Evolutionary conservation across 2,113 vertebrate genomes (phyloP).

Genomic region (Eonycteris spelaea): DNA sequence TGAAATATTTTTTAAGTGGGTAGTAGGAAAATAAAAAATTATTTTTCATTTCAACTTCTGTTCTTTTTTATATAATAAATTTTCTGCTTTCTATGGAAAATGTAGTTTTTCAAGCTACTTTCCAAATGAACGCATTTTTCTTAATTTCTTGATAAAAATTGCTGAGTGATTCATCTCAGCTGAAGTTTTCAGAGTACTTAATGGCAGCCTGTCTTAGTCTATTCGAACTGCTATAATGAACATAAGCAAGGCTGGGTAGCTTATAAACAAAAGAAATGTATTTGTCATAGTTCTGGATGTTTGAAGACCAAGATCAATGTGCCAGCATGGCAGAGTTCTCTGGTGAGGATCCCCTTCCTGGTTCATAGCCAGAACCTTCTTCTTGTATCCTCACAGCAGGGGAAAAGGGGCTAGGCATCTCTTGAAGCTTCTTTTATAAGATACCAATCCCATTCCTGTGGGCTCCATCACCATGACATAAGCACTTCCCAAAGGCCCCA

Average conservation of each 20-base stretch:
- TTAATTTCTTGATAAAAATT: slow-evolving; percentile 30
- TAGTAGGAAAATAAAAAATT: neutral
- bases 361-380: neutral
- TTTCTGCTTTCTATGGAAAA: neutral
- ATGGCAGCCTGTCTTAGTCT: neutral
- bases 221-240: neutral
- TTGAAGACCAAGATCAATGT: neutral
- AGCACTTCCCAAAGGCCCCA: neutral
- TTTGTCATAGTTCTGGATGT: neutral
- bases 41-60: slow-evolving; percentile 30
- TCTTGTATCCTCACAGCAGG: neutral
- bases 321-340: neutral
- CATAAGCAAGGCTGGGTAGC: neutral
- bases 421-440: neutral
- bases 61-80: neutral
- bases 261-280: neutral
- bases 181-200: neutral
- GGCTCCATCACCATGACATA: neutral
- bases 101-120: neutral
- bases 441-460: neutral
- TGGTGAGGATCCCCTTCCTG: neutral
- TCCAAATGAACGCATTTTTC: slow-evolving; percentile 22
- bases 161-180: neutral
- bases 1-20: neutral
- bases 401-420: neutral